These are phyloP conservation scores for Pseudonaja textilis DNA, from an alignment of 2,113 vertebrate species.

Conservation along the genomic window DNA sequence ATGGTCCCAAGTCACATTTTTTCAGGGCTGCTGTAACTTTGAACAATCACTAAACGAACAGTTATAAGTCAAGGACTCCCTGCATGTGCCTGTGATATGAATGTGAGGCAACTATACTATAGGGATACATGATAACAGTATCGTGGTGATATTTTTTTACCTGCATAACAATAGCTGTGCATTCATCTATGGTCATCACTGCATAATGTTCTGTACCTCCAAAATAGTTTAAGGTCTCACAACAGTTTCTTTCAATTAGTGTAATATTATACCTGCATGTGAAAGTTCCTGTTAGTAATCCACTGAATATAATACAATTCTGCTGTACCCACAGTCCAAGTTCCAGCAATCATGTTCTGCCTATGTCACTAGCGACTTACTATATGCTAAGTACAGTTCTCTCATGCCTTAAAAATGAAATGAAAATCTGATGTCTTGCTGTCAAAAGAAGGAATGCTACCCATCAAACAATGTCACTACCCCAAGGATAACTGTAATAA, in stretches of 20 bases:
- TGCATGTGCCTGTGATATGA: background rate
- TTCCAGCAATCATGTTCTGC: background rate
- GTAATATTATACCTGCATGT: slow-evolving; percentile 81
- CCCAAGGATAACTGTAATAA: background rate
- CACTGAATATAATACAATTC: background rate
- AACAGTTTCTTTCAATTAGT: slow-evolving; percentile 80
- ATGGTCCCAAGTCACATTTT: too few relatives aligned
- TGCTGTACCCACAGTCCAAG: background rate
- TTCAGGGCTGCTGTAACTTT: too few relatives aligned
- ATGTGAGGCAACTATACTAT: background rate
- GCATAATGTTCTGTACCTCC: slow-evolving; percentile 72
- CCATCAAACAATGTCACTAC: background rate
- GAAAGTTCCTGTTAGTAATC: slow-evolving; percentile 16
- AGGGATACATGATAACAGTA: accelerated
- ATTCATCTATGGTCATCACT: slow-evolving; percentile 87
- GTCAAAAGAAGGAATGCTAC: background rate
- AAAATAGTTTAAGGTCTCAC: slow-evolving; percentile 74
- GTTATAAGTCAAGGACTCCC: too few relatives aligned
- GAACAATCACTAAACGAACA: too few relatives aligned
- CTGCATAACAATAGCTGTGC: slow-evolving; percentile 85
- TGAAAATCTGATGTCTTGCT: background rate
- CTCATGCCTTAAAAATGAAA: background rate
- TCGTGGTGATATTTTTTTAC: slow-evolving; percentile 63
- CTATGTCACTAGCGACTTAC: background rate
- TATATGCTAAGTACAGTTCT: background rate